phyloP scores from a whole-genome alignment of 2,888 invertebrate genomes.

The Leucania comma region DNA sequence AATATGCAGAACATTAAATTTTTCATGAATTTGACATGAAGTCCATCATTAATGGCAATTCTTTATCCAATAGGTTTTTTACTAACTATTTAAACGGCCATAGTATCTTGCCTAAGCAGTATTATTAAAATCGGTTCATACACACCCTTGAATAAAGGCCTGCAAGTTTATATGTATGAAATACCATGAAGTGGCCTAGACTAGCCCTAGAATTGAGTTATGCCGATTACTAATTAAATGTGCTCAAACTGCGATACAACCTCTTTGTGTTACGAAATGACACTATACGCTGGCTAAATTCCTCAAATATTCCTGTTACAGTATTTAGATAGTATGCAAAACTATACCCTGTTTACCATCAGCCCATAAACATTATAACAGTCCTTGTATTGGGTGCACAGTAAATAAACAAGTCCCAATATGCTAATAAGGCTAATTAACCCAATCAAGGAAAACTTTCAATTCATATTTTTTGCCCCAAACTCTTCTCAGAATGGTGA shows the following conservation, averaged over 20 bases:
- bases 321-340: background rate
- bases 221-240: too few species aligned
- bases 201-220: too few species aligned
- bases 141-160: too few species aligned
- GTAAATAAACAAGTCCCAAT: background rate
- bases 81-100: too few species aligned
- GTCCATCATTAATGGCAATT: background rate
- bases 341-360: background rate
- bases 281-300: background rate
- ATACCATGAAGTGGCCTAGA: too few species aligned
- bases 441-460: background rate
- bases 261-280: background rate
- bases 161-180: too few species aligned
- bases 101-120: too few species aligned
- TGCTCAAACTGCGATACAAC: too few species aligned
- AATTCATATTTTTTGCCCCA: background rate
- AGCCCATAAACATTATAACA: background rate
- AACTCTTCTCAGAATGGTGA: background rate
- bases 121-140: too few species aligned
- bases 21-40: background rate
- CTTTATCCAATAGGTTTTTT: too few species aligned
- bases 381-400: background rate
- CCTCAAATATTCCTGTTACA: background rate
- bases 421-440: background rate
- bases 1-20: too few species aligned